phyloP scores from a whole-genome alignment of 2,888 invertebrate genomes.

The Meteorus cinctellus region DNA sequence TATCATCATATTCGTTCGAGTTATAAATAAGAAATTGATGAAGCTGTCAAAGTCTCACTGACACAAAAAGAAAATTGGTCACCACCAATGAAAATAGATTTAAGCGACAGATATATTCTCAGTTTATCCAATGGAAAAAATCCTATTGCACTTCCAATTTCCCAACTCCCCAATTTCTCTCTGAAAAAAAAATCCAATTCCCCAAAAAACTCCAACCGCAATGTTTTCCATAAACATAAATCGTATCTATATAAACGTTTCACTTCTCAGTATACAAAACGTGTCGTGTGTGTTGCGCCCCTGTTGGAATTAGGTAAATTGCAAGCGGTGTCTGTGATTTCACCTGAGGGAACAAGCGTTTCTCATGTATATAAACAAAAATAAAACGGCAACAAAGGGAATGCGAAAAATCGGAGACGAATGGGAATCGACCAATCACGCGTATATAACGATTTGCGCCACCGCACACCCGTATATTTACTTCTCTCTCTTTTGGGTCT shows the following conservation, averaged over 20 bases:
- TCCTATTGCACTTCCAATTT: too few species aligned
- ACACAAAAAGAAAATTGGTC: too few species aligned
- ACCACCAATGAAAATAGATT: too few species aligned
- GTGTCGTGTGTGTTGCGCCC: background rate
- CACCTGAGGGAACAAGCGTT: constrained; percentile 21
- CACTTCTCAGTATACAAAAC: background rate
- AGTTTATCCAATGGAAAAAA: too few species aligned
- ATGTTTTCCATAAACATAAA: too few species aligned
- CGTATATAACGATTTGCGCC: constrained; percentile 52
- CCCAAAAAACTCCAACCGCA: too few species aligned
- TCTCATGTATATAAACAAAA: constrained; percentile 9
- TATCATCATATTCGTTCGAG: too few species aligned
- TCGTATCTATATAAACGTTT: background rate
- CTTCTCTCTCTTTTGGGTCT: constrained; percentile 46
- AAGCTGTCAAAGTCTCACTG: too few species aligned
- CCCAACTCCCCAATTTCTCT: too few species aligned
- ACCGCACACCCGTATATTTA: constrained; percentile 48
- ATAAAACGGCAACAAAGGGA: background rate
- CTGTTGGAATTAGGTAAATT: constrained; percentile 43
- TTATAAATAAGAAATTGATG: too few species aligned
- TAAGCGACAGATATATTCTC: too few species aligned
- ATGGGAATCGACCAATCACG: constrained; percentile 53
- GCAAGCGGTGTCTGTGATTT: constrained; percentile 40
- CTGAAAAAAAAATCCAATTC: too few species aligned
- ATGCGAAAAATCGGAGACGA: background rate